Evolutionary conservation across 2,113 vertebrate species (phyloP).

Genomic region (Lanius ludovicianus): DNA sequence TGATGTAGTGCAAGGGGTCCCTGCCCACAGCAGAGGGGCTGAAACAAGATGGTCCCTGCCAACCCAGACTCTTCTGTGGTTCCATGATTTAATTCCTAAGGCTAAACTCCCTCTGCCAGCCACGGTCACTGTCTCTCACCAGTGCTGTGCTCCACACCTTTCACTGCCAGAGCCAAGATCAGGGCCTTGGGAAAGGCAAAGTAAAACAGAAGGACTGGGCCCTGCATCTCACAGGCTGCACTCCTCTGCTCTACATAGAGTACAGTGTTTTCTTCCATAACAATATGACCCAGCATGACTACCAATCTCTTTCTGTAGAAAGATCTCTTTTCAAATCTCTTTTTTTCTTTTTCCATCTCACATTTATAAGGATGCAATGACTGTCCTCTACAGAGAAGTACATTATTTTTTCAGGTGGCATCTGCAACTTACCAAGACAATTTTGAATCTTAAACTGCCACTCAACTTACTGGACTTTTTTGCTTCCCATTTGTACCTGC

Average conservation of each 20-base stretch:
- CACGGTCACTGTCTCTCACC: background rate
- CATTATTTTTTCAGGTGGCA: background rate
- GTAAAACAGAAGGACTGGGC: background rate
- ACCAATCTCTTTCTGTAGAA: background rate
- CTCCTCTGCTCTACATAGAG: background rate
- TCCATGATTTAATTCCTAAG: background rate
- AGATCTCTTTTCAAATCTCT: background rate
- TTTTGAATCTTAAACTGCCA: background rate
- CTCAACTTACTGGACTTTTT: background rate
- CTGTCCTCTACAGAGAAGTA: background rate
- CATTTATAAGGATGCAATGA: background rate
- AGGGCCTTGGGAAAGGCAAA: background rate
- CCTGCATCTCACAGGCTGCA: background rate
- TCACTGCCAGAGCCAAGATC: background rate
- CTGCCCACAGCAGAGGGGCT: background rate
- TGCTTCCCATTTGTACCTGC: background rate
- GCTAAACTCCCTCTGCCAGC: background rate
- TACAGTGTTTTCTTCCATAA: background rate
- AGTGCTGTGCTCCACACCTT: background rate
- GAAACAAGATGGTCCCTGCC: background rate
- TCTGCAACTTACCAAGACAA: background rate
- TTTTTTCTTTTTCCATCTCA: background rate
- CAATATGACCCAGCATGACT: fast-evolving
- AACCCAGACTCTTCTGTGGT: background rate
- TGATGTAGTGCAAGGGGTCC: background rate